A percentile compares a stretch with the other conserved stretches of the same genome.
Conservation (phyloP, 1,140 invertebrate species). For the Pissodes strobi region DNA sequence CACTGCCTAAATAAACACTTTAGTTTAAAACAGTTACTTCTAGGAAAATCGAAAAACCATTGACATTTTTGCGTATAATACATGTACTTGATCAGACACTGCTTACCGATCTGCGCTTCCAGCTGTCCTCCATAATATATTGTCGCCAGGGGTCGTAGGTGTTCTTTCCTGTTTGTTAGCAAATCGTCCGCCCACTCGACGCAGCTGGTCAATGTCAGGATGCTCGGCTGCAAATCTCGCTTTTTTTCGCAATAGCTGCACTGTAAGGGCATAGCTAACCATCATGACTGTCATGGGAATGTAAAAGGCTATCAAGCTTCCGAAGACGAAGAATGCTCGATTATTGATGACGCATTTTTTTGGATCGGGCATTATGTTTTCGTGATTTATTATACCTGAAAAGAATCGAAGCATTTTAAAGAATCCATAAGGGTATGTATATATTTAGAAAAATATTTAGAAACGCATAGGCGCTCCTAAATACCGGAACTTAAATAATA, state of each 20-base stretch:
- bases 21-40: no score
- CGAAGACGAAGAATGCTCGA: constrained; percentile 83
- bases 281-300: constrained; percentile 93
- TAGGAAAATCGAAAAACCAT: no score
- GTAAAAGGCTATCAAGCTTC: constrained; percentile 89
- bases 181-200: constrained; percentile 65
- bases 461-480: no score
- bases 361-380: constrained; percentile 77
- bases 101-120: constrained; percentile 51
- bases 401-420: no score
- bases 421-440: no score
- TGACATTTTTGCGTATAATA: no score
- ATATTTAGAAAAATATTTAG: no score
- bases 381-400: constrained; percentile 70
- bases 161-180: constrained; percentile 60
- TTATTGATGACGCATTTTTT: constrained; percentile 84
- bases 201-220: constrained; percentile 61
- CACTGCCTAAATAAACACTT: no score
- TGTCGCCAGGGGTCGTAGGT: constrained; percentile 54
- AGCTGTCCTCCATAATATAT: constrained; percentile 57
- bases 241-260: constrained; percentile 77
- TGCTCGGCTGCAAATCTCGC: constrained; percentile 69
- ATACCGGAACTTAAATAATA: no score
- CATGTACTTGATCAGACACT: no score
- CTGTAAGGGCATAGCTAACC: constrained; percentile 86